Conservation (phyloP, 2,888 invertebrate genomes). For the Erynnis tages region DNA sequence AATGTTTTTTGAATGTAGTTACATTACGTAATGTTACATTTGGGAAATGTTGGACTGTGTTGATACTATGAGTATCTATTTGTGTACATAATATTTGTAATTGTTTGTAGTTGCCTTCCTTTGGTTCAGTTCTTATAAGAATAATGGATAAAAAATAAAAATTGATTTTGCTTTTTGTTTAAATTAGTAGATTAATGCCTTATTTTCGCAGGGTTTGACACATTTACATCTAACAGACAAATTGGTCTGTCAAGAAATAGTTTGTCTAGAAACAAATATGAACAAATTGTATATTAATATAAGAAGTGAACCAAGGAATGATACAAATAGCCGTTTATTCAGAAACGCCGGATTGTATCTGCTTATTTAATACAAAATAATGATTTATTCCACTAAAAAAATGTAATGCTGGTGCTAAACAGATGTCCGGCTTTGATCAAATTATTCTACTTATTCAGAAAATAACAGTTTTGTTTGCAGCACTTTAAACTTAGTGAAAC, state of each 20-base stretch:
- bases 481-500: not conserved
- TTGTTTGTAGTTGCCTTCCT: not conserved
- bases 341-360: slow-evolving; percentile 14
- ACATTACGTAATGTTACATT: not conserved
- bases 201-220: no score
- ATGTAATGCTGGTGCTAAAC: not conserved
- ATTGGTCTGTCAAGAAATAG: no score
- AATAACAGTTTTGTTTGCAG: not conserved
- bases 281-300: not conserved
- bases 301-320: not conserved
- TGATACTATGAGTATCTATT: slow-evolving; percentile 24
- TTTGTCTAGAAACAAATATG: no score
- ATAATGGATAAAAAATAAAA: no score
- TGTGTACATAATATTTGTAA: slow-evolving; percentile 6
- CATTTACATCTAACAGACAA: no score
- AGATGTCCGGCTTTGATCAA: no score
- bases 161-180: no score
- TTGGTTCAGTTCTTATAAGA: slow-evolving; percentile 11
- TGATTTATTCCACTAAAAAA: not conserved
- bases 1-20: slow-evolving; percentile 7
- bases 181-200: not conserved
- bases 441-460: no score
- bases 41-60: slow-evolving; percentile 2
- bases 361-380: slow-evolving; percentile 7
- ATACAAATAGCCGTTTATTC: not conserved